These are phyloP conservation scores for Intellagama lesueurii DNA, from an alignment of 2,797 vertebrate species.

Conservation along the genomic window DNA sequence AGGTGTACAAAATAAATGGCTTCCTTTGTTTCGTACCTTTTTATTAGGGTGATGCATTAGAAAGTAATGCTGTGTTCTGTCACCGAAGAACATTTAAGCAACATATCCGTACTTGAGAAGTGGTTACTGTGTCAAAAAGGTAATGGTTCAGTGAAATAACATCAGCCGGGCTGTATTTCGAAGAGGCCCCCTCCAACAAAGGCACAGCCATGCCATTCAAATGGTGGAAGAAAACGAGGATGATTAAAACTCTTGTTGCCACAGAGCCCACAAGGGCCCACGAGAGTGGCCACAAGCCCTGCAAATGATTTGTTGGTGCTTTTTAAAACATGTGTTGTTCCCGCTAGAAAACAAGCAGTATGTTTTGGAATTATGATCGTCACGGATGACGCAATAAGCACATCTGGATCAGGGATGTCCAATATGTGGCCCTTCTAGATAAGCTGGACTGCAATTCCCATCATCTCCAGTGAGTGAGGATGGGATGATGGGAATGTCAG, in stretches of 20 bases:
- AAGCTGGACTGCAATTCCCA: neutral
- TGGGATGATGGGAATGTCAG: neutral
- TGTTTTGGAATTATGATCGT: slow-evolving; percentile 56
- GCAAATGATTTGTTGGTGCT: slow-evolving; percentile 44
- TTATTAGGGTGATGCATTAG: slow-evolving; percentile 55
- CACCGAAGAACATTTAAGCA: slow-evolving; percentile 65
- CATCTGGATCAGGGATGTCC: neutral
- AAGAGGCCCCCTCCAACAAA: slow-evolving; percentile 40
- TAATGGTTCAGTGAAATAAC: slow-evolving; percentile 70
- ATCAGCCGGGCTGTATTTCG: slow-evolving; percentile 62
- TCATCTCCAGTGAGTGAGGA: neutral
- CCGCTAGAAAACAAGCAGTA: slow-evolving; percentile 58
- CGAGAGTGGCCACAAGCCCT: neutral
- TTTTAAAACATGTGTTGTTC: slow-evolving; percentile 36
- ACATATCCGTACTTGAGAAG: slow-evolving; percentile 71
- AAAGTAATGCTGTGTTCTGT: slow-evolving; percentile 55
- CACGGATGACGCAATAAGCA: slow-evolving; percentile 48
- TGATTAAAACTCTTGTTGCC: slow-evolving; percentile 67
- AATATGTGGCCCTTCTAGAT: neutral
- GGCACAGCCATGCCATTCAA: slow-evolving; percentile 59
- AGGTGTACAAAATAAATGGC: slow-evolving; percentile 63
- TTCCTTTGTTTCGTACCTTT: slow-evolving; percentile 42
- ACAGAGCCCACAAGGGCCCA: slow-evolving; percentile 34
- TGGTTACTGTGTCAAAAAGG: slow-evolving; percentile 61
- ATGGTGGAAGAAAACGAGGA: slow-evolving; percentile 59